phyloP scores from a whole-genome alignment of 2,113 vertebrate species.

The Canis aureus region DNA sequence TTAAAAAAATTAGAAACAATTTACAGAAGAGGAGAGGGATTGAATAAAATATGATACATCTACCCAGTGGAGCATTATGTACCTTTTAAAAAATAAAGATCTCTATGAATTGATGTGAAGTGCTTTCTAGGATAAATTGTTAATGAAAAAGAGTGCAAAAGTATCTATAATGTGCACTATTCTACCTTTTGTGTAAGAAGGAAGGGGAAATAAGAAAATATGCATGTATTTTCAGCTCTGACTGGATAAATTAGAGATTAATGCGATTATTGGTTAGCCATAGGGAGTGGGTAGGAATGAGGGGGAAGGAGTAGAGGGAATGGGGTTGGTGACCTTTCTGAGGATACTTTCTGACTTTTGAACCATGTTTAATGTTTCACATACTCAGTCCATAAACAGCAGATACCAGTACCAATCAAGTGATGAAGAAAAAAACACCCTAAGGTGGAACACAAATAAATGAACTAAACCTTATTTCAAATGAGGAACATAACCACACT shows the following conservation, averaged over 20 bases:
- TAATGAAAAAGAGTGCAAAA: conserved; percentile 32
- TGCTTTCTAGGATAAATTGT: background rate
- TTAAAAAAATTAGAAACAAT: background rate
- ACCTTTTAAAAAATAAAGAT: background rate
- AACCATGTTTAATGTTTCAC: conserved; percentile 56
- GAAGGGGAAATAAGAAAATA: conserved; percentile 37
- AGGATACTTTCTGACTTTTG: background rate
- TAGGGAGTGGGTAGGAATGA: background rate
- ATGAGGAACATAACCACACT: background rate
- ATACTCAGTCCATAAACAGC: background rate
- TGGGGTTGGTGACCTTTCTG: background rate
- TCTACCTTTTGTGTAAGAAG: background rate
- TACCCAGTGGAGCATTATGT: background rate
- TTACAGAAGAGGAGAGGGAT: background rate
- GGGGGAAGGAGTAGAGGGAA: background rate
- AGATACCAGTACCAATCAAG: background rate
- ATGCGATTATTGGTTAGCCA: background rate
- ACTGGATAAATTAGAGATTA: background rate
- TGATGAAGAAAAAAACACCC: background rate
- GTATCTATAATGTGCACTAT: background rate
- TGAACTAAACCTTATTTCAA: background rate
- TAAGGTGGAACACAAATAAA: conserved; percentile 3
- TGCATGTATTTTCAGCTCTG: background rate
- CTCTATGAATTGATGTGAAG: background rate
- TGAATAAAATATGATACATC: background rate